Conservation (phyloP, 2,888 invertebrate species). For the Beris morrisii region DNA sequence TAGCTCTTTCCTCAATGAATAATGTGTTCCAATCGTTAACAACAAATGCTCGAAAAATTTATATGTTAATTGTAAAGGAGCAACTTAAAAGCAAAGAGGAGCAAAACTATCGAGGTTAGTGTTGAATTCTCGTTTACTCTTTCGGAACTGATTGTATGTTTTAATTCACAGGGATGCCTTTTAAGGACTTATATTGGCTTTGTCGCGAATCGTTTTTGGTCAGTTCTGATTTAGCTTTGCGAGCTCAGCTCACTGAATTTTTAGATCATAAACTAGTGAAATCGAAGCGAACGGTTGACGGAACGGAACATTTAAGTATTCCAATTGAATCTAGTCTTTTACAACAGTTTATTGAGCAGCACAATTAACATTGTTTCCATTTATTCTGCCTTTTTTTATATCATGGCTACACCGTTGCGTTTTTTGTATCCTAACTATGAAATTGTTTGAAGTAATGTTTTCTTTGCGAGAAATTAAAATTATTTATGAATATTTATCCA, state of each 20-base stretch:
- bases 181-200: slow-evolving; percentile 82
- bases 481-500: no score
- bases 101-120: slow-evolving; percentile 72
- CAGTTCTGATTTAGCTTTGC: slow-evolving; percentile 86
- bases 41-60: slow-evolving; percentile 83
- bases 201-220: slow-evolving; percentile 89
- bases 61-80: slow-evolving; percentile 76
- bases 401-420: no score
- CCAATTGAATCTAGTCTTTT: slow-evolving; percentile 74
- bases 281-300: slow-evolving; percentile 76
- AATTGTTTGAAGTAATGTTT: no score
- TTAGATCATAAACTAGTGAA: slow-evolving; percentile 90
- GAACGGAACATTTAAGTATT: slow-evolving; percentile 78
- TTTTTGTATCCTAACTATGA: no score
- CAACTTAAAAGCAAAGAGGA: slow-evolving; percentile 76
- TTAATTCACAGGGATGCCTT: slow-evolving; percentile 70
- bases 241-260: slow-evolving; percentile 93
- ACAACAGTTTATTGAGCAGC: slow-evolving; percentile 75
- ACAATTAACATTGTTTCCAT: slow-evolving; percentile 41
- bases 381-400: no score
- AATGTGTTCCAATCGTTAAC: slow-evolving; percentile 91
- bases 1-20: slow-evolving; percentile 81
- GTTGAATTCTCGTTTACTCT: slow-evolving; percentile 32
- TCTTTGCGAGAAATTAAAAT: no score
- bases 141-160: slow-evolving; percentile 32